phyloP scores from a whole-genome alignment of 2,888 invertebrate genomes.

The Abrostola tripartita region DNA sequence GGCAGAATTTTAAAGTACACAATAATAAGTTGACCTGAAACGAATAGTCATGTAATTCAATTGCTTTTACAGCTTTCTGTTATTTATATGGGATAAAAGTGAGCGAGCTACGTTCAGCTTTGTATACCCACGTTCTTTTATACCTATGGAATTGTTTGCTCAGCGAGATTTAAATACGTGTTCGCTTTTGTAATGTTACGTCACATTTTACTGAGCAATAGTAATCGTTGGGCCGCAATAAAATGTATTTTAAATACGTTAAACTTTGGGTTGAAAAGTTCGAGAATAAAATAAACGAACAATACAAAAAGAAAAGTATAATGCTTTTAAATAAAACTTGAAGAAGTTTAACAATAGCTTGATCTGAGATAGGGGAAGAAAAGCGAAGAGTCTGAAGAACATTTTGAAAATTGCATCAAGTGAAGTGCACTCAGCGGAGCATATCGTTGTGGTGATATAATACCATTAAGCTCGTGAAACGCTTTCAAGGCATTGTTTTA shows the following conservation, averaged over 20 bases:
- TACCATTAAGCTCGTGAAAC: slow-evolving; percentile 1
- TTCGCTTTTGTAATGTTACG: slow-evolving; percentile 4
- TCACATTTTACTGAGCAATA: slow-evolving; percentile 1
- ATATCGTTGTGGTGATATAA: slow-evolving; percentile 1
- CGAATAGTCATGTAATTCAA: slow-evolving; percentile 44
- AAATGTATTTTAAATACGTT: slow-evolving; percentile 6
- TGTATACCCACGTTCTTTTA: slow-evolving; percentile 6
- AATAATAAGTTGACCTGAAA: slow-evolving; percentile 41
- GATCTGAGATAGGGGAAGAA: slow-evolving; percentile 46
- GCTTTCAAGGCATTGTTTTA: not conserved
- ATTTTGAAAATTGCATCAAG: slow-evolving; percentile 58
- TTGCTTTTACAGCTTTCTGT: slow-evolving; percentile 34
- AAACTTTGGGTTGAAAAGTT: slow-evolving; percentile 15
- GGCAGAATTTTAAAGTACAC: slow-evolving; percentile 33
- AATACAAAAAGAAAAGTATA: slow-evolving; percentile 32
- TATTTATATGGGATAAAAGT: slow-evolving; percentile 28
- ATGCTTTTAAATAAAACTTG: slow-evolving; percentile 45
- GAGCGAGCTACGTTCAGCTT: slow-evolving; percentile 11
- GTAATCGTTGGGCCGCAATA: not conserved
- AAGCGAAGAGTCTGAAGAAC: slow-evolving; percentile 22
- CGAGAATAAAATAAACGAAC: slow-evolving; percentile 10
- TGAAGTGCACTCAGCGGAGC: slow-evolving; percentile 44
- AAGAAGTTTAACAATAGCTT: slow-evolving; percentile 47
- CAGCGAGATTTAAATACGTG: slow-evolving; percentile 19
- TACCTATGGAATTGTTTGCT: slow-evolving; percentile 11